phyloP scores from a whole-genome alignment of 2,113 vertebrate genomes.

The Zootoca vivipara region DNA sequence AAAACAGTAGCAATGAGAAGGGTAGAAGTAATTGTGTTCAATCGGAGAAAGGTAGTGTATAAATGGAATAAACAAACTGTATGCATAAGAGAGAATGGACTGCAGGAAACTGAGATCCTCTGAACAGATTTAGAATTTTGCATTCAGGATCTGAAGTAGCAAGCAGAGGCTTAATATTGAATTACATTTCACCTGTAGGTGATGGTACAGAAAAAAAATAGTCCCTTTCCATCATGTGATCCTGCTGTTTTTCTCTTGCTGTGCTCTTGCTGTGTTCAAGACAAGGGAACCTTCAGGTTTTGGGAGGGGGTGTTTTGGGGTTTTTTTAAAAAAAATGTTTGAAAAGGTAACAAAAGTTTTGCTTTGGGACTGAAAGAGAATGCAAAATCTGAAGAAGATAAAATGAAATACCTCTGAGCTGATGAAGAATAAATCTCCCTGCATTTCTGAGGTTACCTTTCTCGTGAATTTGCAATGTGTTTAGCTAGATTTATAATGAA shows the following conservation, averaged over 20 bases:
- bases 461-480: conserved; percentile 31
- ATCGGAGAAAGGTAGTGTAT: background rate
- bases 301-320: too few species aligned
- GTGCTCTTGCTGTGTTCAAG: conserved; percentile 24
- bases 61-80: background rate
- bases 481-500: conserved; percentile 58
- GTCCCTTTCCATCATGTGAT: conserved; percentile 28
- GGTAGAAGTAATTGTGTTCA: background rate
- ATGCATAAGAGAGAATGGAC: background rate
- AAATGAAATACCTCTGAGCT: background rate
- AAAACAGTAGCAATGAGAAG: too few species aligned
- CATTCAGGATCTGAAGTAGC: too few species aligned
- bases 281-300: conserved; percentile 32
- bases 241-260: conserved; percentile 21
- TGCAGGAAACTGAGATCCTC: background rate
- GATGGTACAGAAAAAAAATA: conserved; percentile 9
- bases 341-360: conserved; percentile 50
- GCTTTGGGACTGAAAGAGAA: conserved; percentile 44
- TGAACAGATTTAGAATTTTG: background rate
- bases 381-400: conserved; percentile 33
- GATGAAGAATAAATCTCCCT: conserved; percentile 48
- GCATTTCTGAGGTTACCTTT: conserved; percentile 52
- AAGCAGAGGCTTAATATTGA: background rate
- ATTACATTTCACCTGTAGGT: too few species aligned
- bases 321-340: conserved; percentile 40